Evolutionary conservation across 1,140 invertebrate genomes (phyloP), one percentile per base, ranked within the genome.

Genomic region (Ganaspis sp.): DNA sequence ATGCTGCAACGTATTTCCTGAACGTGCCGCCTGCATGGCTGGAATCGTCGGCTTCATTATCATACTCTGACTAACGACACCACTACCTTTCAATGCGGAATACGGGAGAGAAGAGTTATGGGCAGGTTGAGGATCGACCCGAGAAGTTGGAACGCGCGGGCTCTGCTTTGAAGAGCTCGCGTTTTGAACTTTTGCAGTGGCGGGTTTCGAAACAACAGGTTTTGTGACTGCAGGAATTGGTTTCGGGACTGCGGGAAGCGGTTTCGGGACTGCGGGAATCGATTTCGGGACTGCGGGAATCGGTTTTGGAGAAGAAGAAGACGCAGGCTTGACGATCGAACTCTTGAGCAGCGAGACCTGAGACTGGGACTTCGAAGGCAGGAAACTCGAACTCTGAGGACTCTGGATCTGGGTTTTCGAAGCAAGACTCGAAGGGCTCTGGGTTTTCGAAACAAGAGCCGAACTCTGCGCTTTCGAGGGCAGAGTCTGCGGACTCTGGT

Each of bases 111-210:
- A 84, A 0, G 86, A 73, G 54, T 86, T 87, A 58, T 89, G 87
- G 0, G 87, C 85, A 0, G 87, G 87, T 34, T 89, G 87, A 49
- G 86, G 86, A 5, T 90, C 88, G 0, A 83, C 86, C 0, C 87
- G 72, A 12, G 83, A 83, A 53, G 90, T 90, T 0, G 88, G 85
- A 0, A 90, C 85, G 0, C 89, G 82, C 34, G 2, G n/a, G n/a
- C n/a, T n/a, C n/a, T n/a, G n/a, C n/a, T n/a, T n/a, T n/a, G n/a
- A n/a, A n/a, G n/a, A n/a, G n/a, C n/a, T n/a, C n/a, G n/a, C n/a
- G n/a, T n/a, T n/a, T n/a, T n/a, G n/a, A n/a, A n/a, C n/a, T n/a
- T n/a, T n/a, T n/a, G n/a, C 84, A 11, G 81, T 82, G n/a, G 82
- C 81, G 9, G 90, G 89, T 0, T 89, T 42, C 0, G 83, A 38